Evolutionary conservation across 2,888 invertebrate species (phyloP), one percentile per base, ranked within the genome.

Genomic region (Dorcus parallelipipedus): DNA sequence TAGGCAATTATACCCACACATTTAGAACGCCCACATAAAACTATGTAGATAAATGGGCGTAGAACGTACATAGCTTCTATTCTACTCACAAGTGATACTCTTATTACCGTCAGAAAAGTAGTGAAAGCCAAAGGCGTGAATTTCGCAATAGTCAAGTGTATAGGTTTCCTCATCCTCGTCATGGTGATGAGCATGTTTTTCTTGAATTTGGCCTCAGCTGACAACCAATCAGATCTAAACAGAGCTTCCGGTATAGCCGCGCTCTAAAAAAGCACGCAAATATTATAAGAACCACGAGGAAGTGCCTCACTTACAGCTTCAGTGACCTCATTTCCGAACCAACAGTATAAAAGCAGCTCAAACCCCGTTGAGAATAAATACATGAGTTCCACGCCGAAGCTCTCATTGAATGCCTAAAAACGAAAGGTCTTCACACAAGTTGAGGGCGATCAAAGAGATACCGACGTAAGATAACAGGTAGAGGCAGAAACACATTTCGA

Each of bases 401-500:
- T 45, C 14, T 45, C 45, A 7, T 45, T 45, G 20, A 45, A 45
- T 5, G 45, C 10, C 45, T 45, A 10, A 42, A 42, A 42, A 42
- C 14, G 10, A 42, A 20, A 45, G 17, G 10, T 20, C 9, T 45
- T 20, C 20, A 20, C 20, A 3, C 20, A 20, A 20, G 20, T 20
- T 41, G 41, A 5, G n/a, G 41, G 41, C 14, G 17, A 17, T 45
- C 17, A 54, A 14, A 47, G 9, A 48, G 7, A 38, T 39, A 57
- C 59, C 58, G 61, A 69, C 69, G 10, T 60, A 60, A 39, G 69
- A 67, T 20, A 71, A 58, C 9, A 71, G 59, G 56, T 64, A 71
- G 9, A 71, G 52, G 42, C 70, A 71, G 40, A 69, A 69, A 54
- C 71, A 71, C 55, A 71, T 65, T 47, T 69, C 63, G 57, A 70